Percentiles rank a stretch among this genome's conserved stretches.
Evolutionary conservation across 30 jellyfish, hydroid and myxozoan genomes (phyloP).

Genomic region (Turritopsis dohrnii): DNA sequence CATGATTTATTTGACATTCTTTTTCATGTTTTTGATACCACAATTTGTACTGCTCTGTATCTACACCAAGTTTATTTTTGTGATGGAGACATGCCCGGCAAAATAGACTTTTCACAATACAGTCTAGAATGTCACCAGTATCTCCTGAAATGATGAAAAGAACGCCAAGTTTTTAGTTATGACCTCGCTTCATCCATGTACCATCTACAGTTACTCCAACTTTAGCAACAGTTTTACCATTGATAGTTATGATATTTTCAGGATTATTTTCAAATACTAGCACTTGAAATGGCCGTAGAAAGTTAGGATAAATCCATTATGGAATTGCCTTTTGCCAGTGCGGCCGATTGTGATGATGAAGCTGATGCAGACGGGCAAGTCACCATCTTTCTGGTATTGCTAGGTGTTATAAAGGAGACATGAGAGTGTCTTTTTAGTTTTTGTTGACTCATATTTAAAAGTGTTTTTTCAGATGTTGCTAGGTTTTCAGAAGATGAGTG

Average conservation of each 20-base stretch:
- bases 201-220: constrained; percentile 54
- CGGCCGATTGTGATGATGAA: no score
- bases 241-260: not conserved
- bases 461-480: no score
- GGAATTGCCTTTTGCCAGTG: no score
- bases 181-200: constrained; percentile 53
- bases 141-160: constrained; percentile 30
- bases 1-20: constrained; percentile 36
- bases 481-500: no score
- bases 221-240: constrained; percentile 16
- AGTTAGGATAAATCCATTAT: no score
- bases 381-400: no score
- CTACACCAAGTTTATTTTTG: not conserved
- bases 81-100: constrained; percentile 31
- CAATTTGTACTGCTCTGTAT: not conserved
- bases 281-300: no score
- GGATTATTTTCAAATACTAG: not conserved
- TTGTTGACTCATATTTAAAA: no score
- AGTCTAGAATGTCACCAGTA: constrained; percentile 42
- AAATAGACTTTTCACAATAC: not conserved
- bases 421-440: no score
- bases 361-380: no score
- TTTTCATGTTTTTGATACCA: constrained; percentile 29
- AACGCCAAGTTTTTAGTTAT: constrained; percentile 35
- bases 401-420: no score